Conservation (phyloP, 2,113 vertebrate genomes). For the Notarius lentiginosus region DNA sequence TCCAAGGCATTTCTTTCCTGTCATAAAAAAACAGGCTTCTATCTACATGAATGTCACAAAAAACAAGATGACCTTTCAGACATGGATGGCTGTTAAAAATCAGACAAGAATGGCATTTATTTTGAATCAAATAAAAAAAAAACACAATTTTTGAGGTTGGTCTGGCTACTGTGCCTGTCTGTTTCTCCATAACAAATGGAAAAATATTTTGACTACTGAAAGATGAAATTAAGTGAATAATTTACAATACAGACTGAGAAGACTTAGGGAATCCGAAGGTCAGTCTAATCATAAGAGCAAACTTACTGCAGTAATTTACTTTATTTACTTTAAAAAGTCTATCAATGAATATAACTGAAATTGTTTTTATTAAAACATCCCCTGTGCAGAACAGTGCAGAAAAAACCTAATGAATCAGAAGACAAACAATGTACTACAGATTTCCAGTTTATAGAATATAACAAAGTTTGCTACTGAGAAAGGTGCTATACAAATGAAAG, state of each 20-base stretch:
- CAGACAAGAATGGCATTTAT: not conserved
- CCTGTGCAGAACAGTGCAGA: not conserved
- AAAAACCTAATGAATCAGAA: not conserved
- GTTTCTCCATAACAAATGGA: not conserved
- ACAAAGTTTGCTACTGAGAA: not conserved
- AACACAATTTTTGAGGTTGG: not conserved
- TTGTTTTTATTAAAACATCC: not conserved
- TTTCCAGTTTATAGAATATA: not conserved
- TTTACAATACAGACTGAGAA: not conserved
- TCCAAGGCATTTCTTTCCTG: not conserved
- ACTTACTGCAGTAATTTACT: not conserved
- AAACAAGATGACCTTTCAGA: not conserved
- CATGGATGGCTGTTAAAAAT: not conserved
- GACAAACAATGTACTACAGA: not conserved
- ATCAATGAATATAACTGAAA: not conserved
- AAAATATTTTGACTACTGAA: not conserved
- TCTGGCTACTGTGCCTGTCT: not conserved
- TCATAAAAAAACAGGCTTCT: not conserved
- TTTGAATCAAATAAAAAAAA: not conserved
- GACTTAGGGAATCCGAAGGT: not conserved
- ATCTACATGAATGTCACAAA: not conserved
- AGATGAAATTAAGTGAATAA: not conserved
- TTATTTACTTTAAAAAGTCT: not conserved
- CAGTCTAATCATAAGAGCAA: not conserved
- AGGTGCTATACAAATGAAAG: no score